Base-by-base conservation (phyloP, 1,140 invertebrate genomes). In the Drosophila ercepeae region DNA sequence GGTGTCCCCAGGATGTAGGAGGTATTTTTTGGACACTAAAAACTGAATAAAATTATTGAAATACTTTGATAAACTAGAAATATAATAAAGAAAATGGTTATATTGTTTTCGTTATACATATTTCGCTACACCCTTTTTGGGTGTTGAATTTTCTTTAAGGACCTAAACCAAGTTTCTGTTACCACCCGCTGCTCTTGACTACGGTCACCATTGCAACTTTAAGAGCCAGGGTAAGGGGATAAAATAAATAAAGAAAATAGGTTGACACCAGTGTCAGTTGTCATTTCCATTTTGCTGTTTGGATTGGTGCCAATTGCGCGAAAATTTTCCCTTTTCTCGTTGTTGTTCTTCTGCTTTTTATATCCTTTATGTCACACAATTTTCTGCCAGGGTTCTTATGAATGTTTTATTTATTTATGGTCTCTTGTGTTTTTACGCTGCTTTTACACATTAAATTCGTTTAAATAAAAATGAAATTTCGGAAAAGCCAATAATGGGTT, bases 251-350 rank as follows among this genome's bases (percentile, higher is more conserved):
- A 45, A 23, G 19, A 55, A 67, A 75, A 67, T 63, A 59, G 53
- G 34, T 74, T 79, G 79, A 78, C 64, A 84, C 70, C 45, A 83
- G 65, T 84, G 75, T 83, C 69, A 75, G 59, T 71, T 84, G 79
- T 49, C 64, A 78, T 75, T 83, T 78, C 42, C 74, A 57, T 48
- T 73, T 81, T 61, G 53, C 55, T 75, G 45, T 34, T 83, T 84
- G 78, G 75, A 21, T 46, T 70, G 57, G 14, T 65, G 78, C 75
- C 79, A 83, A 78, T 75, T 70, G 68, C 54, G 63, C 49, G 60
- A 51, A 34, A 45, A 54, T 53, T 67, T 64, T 81, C 36, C 41
- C 23, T 32, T 58, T 36, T 23, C 16, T 34, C 51, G 27, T 55
- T 57, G 55, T 51, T 45, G 21, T 52, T 36, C 4, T 13, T 14